Conservation (phyloP, 2,888 invertebrate genomes). For the Pollenia labialis region DNA sequence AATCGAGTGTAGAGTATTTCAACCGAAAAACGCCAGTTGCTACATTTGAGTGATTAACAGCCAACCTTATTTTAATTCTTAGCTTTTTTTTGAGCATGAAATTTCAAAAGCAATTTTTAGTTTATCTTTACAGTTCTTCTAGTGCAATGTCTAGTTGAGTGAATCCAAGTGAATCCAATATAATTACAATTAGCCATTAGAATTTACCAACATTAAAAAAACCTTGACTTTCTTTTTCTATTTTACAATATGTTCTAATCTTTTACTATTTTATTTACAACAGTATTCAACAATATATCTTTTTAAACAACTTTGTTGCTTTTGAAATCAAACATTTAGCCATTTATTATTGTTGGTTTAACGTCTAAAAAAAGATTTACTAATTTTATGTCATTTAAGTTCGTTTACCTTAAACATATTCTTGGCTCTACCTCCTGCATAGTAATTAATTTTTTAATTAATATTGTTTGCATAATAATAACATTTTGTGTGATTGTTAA, state of each 20-base stretch:
- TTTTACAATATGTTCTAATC: not conserved
- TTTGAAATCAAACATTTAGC: no score
- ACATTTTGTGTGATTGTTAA: conserved; percentile 2
- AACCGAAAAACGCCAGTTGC: not conserved
- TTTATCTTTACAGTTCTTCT: not conserved
- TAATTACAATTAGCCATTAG: not conserved
- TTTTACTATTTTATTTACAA: not conserved
- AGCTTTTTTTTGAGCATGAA: not conserved
- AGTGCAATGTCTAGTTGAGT: not conserved
- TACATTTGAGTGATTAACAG: conserved; percentile 4
- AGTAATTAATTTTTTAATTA: not conserved
- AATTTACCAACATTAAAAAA: not conserved
- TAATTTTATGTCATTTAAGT: no score
- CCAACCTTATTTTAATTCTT: not conserved
- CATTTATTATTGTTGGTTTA: no score
- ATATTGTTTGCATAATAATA: not conserved
- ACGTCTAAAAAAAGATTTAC: no score
- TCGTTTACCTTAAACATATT: no score
- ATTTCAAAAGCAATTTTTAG: not conserved
- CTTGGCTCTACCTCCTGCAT: no score
- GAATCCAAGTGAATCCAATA: not conserved
- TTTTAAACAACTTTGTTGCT: no score
- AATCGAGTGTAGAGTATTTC: not conserved
- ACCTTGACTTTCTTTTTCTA: conserved; percentile 13
- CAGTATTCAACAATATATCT: no score